Evolutionary conservation across 2,888 invertebrate genomes (phyloP).

Genomic region (Rutpela maculata): DNA sequence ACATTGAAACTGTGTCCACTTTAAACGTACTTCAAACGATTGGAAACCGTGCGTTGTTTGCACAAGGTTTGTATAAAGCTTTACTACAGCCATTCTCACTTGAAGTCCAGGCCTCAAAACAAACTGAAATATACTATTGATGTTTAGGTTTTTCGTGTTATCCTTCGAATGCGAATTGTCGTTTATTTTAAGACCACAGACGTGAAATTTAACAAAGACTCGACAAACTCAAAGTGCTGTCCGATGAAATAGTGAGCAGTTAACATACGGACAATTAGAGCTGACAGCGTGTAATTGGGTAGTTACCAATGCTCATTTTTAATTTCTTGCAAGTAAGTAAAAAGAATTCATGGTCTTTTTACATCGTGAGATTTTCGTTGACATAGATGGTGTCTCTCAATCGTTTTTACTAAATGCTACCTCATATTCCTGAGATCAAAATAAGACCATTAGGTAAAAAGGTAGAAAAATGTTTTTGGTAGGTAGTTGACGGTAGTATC

Average conservation of each 20-base stretch:
- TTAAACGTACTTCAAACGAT: constrained; percentile 62
- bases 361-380: too few species aligned
- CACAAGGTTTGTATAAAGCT: constrained; percentile 54
- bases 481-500: too few species aligned
- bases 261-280: background rate
- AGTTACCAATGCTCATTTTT: too few species aligned
- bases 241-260: background rate
- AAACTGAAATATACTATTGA: constrained; percentile 47
- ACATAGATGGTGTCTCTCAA: too few species aligned
- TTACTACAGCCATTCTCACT: constrained; percentile 42
- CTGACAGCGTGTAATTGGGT: too few species aligned
- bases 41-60: constrained; percentile 59
- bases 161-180: background rate
- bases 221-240: background rate
- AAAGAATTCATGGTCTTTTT: too few species aligned
- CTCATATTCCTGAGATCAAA: too few species aligned
- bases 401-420: too few species aligned
- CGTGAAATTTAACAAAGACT: background rate
- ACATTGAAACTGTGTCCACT: constrained; percentile 59
- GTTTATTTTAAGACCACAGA: background rate
- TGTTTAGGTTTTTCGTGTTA: background rate
- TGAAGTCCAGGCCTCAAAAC: constrained; percentile 49
- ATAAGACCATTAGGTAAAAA: too few species aligned
- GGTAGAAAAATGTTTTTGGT: too few species aligned
- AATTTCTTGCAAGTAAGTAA: too few species aligned